phyloP scores from a whole-genome alignment of 2,113 vertebrate species.

The Neoarius graeffei region DNA sequence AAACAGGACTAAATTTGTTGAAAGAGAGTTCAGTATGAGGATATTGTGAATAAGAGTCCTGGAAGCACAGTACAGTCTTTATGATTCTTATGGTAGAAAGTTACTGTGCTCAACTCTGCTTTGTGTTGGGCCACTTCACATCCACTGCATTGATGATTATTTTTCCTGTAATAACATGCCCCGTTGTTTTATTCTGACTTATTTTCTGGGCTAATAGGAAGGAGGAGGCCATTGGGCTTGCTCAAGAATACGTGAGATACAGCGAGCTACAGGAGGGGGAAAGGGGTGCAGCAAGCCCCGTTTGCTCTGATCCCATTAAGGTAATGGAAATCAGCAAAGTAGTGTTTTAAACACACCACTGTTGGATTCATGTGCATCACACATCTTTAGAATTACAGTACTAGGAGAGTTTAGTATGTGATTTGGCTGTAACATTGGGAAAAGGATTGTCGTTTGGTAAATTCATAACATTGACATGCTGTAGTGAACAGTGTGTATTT shows the following conservation, averaged over 20 bases:
- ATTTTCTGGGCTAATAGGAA: conserved; percentile 64
- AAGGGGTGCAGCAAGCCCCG: conserved; percentile 39
- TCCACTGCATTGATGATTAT: not conserved
- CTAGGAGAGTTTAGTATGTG: not conserved
- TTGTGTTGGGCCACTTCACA: not conserved
- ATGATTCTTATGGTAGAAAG: not conserved
- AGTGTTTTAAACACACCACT: not conserved
- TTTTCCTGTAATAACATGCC: not conserved
- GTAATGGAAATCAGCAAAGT: conserved; percentile 61
- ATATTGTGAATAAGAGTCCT: not conserved
- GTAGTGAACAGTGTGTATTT: not conserved
- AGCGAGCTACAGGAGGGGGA: conserved; percentile 62
- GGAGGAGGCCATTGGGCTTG: conserved; percentile 77
- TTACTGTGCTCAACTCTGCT: not conserved
- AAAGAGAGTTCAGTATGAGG: not conserved
- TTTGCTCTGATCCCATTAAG: conserved; percentile 73
- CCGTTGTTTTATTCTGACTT: not conserved
- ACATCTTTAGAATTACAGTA: not conserved
- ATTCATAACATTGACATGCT: not conserved
- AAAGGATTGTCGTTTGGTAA: too few species aligned
- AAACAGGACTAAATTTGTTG: not conserved
- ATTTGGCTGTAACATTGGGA: not conserved
- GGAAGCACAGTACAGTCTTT: not conserved
- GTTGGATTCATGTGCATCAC: not conserved
- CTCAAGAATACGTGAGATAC: conserved; percentile 75